Percentiles rank a stretch among this genome's conserved stretches.
Evolutionary conservation across 1,140 invertebrate genomes (phyloP).

Genomic region (Araneus ventricosus): DNA sequence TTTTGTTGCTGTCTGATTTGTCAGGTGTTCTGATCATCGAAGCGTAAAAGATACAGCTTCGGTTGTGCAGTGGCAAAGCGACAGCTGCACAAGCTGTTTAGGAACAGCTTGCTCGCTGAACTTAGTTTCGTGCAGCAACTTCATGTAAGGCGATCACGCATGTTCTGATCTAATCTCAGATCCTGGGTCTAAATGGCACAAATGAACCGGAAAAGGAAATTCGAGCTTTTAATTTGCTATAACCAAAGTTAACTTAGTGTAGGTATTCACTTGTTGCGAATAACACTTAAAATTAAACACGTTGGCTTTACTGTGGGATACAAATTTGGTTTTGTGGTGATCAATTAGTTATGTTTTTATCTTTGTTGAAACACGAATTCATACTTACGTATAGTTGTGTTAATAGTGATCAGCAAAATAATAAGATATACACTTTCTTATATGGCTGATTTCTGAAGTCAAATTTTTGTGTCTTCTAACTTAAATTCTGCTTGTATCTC

Average conservation of each 20-base stretch:
- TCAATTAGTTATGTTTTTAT: too few relatives aligned
- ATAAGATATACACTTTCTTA: too few relatives aligned
- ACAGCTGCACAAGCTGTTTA: conserved; percentile 42
- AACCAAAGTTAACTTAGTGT: background rate
- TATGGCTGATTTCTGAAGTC: too few relatives aligned
- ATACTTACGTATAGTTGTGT: too few relatives aligned
- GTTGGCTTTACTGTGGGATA: background rate
- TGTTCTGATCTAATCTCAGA: background rate
- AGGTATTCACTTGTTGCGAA: background rate
- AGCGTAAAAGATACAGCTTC: conserved; percentile 39
- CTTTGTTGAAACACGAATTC: too few relatives aligned
- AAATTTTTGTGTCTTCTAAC: too few relatives aligned
- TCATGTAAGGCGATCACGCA: conserved; percentile 49
- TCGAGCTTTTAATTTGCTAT: background rate
- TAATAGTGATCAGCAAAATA: too few relatives aligned
- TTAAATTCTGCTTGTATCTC: too few relatives aligned
- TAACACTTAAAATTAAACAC: background rate
- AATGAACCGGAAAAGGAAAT: background rate
- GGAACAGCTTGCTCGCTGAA: conserved; percentile 27
- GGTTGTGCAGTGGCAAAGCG: background rate
- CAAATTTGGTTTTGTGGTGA: too few relatives aligned
- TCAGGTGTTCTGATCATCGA: conserved; percentile 42
- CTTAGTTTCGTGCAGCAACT: conserved; percentile 3
- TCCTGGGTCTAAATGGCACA: conserved; percentile 1
- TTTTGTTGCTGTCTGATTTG: conserved; percentile 43